These are phyloP conservation scores for Beaufortia kweichowensis DNA, from an alignment of 2,113 vertebrate species.

Conservation along the genomic window DNA sequence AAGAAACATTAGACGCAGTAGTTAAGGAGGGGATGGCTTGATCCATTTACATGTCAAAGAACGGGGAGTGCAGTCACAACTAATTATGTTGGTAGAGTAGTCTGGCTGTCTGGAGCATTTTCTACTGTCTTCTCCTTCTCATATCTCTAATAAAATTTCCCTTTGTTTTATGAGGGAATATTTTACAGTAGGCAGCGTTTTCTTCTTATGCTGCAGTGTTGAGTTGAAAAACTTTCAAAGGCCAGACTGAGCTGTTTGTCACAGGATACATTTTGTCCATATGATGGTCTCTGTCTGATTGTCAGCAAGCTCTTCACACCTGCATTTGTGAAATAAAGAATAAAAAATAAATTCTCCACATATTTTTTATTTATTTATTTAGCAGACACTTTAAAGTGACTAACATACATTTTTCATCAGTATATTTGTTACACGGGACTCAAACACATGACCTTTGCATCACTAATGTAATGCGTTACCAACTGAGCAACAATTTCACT, in stretches of 20 bases:
- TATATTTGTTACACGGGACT: no score
- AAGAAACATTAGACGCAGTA: constrained; percentile 78
- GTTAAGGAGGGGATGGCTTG: constrained; percentile 50
- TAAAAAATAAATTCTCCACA: no score
- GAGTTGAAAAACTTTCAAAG: not conserved
- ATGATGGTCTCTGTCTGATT: not conserved
- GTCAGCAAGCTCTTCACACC: not conserved
- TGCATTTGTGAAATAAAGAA: no score
- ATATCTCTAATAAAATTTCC: constrained; percentile 49
- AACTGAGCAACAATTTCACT: no score
- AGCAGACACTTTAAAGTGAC: no score
- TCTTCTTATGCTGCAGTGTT: constrained; percentile 26
- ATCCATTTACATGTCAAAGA: constrained; percentile 78
- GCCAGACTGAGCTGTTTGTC: constrained; percentile 16
- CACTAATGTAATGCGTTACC: no score
- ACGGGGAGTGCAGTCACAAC: constrained; percentile 66
- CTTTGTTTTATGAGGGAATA: constrained; percentile 38
- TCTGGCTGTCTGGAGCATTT: constrained; percentile 25
- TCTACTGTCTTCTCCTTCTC: constrained; percentile 30
- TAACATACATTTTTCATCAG: no score
- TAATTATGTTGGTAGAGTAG: constrained; percentile 75
- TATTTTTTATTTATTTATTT: no score
- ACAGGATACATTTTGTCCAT: not conserved
- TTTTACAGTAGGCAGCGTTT: constrained; percentile 6
- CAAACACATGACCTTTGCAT: no score